Evolutionary conservation across 2,113 vertebrate species (phyloP), one percentile per base, ranked within the genome.

Genomic region (Oncorhynchus tshawytscha): DNA sequence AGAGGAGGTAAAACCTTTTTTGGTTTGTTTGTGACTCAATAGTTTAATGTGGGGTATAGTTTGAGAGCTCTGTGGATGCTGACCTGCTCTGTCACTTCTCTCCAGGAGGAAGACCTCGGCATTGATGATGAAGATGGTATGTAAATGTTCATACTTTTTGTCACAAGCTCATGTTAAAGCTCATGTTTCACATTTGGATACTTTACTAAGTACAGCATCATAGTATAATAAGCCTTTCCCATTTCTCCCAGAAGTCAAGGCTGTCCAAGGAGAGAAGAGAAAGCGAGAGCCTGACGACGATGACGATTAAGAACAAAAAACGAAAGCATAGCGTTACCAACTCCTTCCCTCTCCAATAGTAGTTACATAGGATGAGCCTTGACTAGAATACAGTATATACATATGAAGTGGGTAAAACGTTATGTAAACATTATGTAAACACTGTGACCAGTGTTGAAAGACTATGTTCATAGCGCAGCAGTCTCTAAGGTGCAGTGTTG

Each of bases 261-360:
- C 91, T 0, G 90, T 82, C 48, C 95, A 94, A 89, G 96, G 96
- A 12, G 95, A 96, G 82, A 97, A 97, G 90, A 94, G 95, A 85
- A 97, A 96, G 95, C 92, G 95, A 91, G 96, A 96, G 62, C 91
- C 93, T 67, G 96, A 97, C 20, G 96, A 97, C n/a, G 92, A 94
- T 81, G 96, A 97, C 20, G 92, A 94, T 80, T 93, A 90, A 90
- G 78, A 89, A 84, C 82, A 72, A 84, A 82, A 86, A 82, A 84
- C 31, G 57, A 82, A 79, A 86, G 84, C 91, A 85, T 88, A 82
- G 78, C 89, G 89, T 91, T 86, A 79, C 87, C 88, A 78, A 80
- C 45, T 77, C 73, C 78, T 80, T 69, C 60, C 78, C 73, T 66
- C 6, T 39, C 39, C 9, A 34, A 7, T 34, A 34, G 6, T 8